Base-by-base conservation (phyloP, 1,140 invertebrate species). In the Drosophila funebris region DNA sequence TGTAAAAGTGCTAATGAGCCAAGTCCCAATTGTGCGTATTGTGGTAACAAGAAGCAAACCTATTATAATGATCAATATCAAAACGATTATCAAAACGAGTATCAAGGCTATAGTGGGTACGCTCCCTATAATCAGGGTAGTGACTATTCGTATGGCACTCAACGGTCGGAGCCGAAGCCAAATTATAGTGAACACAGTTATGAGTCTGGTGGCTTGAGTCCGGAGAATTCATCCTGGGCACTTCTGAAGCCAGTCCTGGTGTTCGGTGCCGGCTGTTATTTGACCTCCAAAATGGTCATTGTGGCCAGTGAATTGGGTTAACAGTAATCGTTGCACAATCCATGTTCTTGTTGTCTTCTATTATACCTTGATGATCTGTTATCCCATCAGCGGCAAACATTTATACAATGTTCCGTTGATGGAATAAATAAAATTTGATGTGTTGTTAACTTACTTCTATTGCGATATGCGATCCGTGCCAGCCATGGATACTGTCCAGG, bases 401-500 rank as follows among this genome's bases (percentile, higher is more conserved):
- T 27, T 31, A 6, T 31, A 9, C 24, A 24, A 27, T 48, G 20
- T 11, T 27, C 8, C 18, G 18, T 24, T 27, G 41, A 64, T 29
- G 22, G 18, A 31, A 27, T 33, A 61, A 69, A 61, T 50, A 69
- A 69, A 52, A 62, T 44, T 53, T 27, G n/a, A 22, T n/a, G 46
- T 13, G 13, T n/a, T 36, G 46, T 61, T 70, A 80, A 87, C 77
- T 90, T 18, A 88, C 81, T 72, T 76, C 72, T 70, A 60, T 88
- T 90, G 8, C 82, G 71, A 77, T 95, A 96, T 18, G 94, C 95
- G 16, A 96, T 89, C 18, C 94, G 91, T 0, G 92, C 93, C 53
- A 96, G 92, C 95, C 95, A 96, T 0, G 95, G 95, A 90, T 94
- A 96, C 66, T 94, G 93, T 6, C 95, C 95, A 0, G 95, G 77